phyloP scores from a whole-genome alignment of 2,888 invertebrate genomes.

The Diabrotica balteata region DNA sequence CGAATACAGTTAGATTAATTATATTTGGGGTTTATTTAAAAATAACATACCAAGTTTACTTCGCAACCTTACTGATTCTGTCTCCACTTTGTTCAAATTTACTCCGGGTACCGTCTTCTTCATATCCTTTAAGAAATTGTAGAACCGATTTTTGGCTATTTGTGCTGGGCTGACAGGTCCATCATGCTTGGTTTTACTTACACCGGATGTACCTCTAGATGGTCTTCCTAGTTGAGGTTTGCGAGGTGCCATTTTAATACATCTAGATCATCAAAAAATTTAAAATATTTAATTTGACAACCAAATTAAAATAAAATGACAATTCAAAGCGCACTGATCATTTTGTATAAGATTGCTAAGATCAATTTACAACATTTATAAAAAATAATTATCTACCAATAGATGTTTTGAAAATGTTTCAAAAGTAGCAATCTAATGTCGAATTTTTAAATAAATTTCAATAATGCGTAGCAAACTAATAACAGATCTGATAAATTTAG shows the following conservation, averaged over 20 bases:
- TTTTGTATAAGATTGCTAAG: no score
- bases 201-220: neutral
- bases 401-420: no score
- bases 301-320: neutral
- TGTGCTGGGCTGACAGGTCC: neutral
- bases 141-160: neutral
- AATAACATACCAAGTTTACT: neutral
- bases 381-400: no score
- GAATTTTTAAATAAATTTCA: no score
- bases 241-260: neutral
- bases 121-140: constrained; percentile 3
- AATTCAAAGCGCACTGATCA: no score
- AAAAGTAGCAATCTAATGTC: no score
- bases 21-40: no score
- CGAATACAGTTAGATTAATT: no score
- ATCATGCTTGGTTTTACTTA: constrained; percentile 1
- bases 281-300: constrained; percentile 1
- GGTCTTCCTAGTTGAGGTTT: neutral
- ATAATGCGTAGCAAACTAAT: no score
- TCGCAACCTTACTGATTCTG: neutral
- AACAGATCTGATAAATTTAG: no score
- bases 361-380: no score
- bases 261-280: neutral
- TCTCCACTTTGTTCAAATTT: neutral
- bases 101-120: neutral